Conservation (phyloP, 2,113 vertebrate species). For the Trematocara variabile region DNA sequence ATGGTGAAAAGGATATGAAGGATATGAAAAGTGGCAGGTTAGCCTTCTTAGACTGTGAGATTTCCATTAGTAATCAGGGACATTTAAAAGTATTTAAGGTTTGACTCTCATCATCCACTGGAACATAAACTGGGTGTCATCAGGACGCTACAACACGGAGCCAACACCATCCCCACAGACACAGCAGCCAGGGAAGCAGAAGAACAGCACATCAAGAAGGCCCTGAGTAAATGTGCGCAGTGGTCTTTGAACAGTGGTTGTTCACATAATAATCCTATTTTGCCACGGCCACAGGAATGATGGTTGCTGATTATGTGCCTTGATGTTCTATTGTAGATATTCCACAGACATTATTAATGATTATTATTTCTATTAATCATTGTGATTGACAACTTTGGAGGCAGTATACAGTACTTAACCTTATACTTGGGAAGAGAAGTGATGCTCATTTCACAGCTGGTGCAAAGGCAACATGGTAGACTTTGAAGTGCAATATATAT, state of each 20-base stretch:
- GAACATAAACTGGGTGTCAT: background rate
- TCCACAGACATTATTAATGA: background rate
- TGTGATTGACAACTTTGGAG: background rate
- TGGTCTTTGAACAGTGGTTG: background rate
- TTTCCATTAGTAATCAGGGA: background rate
- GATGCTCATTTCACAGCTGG: background rate
- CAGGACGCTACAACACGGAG: accelerated
- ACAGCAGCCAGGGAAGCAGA: background rate
- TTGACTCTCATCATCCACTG: background rate
- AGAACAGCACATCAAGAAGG: background rate
- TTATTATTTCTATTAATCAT: background rate
- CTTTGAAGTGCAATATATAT: background rate
- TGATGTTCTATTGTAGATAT: background rate
- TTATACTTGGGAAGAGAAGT: background rate
- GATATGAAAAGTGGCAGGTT: background rate
- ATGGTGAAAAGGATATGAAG: background rate
- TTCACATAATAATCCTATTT: background rate
- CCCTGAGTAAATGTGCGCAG: background rate
- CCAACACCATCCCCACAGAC: background rate
- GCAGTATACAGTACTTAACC: background rate
- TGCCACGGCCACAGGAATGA: background rate
- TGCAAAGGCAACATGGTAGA: background rate
- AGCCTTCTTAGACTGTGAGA: background rate
- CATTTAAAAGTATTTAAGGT: background rate
- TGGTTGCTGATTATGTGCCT: background rate